Conservation (phyloP, 2,797 vertebrate species). For the Smutsia temminckii region DNA sequence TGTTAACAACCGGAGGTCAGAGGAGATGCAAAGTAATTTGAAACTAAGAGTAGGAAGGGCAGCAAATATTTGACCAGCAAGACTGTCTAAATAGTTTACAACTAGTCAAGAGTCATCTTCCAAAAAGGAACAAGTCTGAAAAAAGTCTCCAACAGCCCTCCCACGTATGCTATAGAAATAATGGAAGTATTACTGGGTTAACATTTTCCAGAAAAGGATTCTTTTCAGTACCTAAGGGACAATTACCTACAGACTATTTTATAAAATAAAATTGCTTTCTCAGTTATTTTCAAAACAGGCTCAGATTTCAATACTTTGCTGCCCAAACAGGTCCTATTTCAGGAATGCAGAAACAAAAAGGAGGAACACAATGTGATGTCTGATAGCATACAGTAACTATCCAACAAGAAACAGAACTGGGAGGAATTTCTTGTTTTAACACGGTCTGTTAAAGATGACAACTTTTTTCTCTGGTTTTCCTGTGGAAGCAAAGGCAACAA, state of each 20-base stretch:
- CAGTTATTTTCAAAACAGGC: neutral
- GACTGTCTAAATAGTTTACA: neutral
- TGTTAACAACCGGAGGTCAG: neutral
- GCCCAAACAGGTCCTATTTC: neutral
- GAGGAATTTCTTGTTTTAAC: neutral
- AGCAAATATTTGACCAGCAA: neutral
- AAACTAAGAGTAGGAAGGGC: neutral
- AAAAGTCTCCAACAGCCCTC: neutral
- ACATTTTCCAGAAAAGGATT: neutral
- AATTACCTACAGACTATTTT: neutral
- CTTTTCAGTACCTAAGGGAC: neutral
- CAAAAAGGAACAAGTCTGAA: neutral
- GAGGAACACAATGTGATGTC: neutral
- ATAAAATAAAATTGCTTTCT: constrained; percentile 5
- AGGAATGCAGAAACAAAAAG: neutral
- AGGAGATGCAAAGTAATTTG: neutral
- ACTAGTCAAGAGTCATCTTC: neutral
- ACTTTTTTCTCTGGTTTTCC: neutral
- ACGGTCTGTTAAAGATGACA: neutral
- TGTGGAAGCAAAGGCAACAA: neutral
- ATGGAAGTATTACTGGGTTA: neutral
- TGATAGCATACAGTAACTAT: neutral
- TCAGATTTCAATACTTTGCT: neutral
- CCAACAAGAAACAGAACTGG: neutral
- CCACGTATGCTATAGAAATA: neutral